A percentile compares a stretch with the other conserved stretches of the same genome.
Conservation (phyloP, 2,113 vertebrate genomes). For the Shinisaurus crocodilurus region DNA sequence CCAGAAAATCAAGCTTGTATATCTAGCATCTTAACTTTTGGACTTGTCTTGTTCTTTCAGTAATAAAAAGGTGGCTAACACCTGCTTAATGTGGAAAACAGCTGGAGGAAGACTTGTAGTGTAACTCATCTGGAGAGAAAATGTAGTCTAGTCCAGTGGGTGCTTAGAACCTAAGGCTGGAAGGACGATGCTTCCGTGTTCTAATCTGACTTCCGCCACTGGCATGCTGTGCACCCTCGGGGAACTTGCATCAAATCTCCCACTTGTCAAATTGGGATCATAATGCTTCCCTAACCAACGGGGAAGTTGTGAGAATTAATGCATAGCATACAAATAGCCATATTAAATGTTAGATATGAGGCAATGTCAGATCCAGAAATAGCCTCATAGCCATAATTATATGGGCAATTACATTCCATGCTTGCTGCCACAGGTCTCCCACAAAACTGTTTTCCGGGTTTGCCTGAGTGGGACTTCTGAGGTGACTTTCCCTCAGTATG, state of each 20-base stretch:
- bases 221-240: constrained; percentile 48
- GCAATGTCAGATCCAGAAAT: constrained; percentile 62
- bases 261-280: constrained; percentile 61
- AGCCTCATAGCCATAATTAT: constrained; percentile 57
- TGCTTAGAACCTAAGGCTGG: neutral
- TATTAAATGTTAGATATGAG: constrained; percentile 67
- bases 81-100: neutral
- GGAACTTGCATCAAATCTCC: constrained; percentile 55
- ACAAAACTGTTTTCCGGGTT: constrained; percentile 48
- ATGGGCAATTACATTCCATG: constrained; percentile 40
- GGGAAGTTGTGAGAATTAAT: constrained; percentile 74
- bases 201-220: constrained; percentile 35
- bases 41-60: neutral
- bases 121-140: neutral
- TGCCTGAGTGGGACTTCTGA: neutral
- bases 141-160: neutral
- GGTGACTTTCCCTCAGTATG: neutral
- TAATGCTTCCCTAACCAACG: constrained; percentile 68
- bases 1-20: neutral
- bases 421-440: constrained; percentile 5
- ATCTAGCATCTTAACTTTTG: neutral
- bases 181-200: neutral
- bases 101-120: neutral
- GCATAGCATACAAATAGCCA: constrained; percentile 60
- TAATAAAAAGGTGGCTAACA: neutral